Evolutionary conservation across 2,888 invertebrate genomes (phyloP).

Genomic region (Eugnorisma glareosa): DNA sequence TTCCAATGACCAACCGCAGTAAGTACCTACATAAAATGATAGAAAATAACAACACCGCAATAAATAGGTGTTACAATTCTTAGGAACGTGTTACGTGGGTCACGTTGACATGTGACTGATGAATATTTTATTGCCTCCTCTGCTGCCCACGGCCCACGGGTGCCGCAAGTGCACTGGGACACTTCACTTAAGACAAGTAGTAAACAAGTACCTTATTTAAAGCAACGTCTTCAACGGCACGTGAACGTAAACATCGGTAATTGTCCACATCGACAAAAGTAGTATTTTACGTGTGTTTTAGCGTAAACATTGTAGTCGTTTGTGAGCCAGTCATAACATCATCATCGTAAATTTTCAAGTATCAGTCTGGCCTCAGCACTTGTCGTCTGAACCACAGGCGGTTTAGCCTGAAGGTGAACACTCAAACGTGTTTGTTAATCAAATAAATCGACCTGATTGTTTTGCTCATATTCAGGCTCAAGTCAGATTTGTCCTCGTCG

Average conservation of each 20-base stretch:
- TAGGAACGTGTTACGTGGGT: conserved; percentile 73
- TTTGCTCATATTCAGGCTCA: conserved; percentile 14
- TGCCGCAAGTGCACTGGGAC: conserved; percentile 68
- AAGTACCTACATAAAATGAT: conserved; percentile 39
- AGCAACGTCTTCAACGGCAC: conserved; percentile 47
- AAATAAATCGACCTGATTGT: conserved; percentile 14
- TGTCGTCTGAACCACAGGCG: neutral
- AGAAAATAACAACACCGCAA: conserved; percentile 66
- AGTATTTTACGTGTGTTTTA: conserved; percentile 43
- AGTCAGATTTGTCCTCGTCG: conserved; percentile 19
- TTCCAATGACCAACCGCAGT: conserved; percentile 14
- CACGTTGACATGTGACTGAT: conserved; percentile 85
- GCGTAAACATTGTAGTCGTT: conserved; percentile 50
- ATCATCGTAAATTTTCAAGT: conserved; percentile 19
- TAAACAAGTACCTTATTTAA: conserved; percentile 58
- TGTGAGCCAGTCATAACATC: conserved; percentile 68
- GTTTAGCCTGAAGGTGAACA: conserved; percentile 21
- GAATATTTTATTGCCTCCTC: conserved; percentile 87
- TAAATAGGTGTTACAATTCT: conserved; percentile 65
- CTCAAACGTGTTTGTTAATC: conserved; percentile 12
- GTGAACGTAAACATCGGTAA: conserved; percentile 42
- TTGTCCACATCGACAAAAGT: conserved; percentile 30
- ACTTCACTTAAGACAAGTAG: conserved; percentile 52
- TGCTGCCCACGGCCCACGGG: conserved; percentile 81
- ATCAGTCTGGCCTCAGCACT: conserved; percentile 16